Conservation (phyloP, 2,888 invertebrate species). For the Thereva nobilitata region DNA sequence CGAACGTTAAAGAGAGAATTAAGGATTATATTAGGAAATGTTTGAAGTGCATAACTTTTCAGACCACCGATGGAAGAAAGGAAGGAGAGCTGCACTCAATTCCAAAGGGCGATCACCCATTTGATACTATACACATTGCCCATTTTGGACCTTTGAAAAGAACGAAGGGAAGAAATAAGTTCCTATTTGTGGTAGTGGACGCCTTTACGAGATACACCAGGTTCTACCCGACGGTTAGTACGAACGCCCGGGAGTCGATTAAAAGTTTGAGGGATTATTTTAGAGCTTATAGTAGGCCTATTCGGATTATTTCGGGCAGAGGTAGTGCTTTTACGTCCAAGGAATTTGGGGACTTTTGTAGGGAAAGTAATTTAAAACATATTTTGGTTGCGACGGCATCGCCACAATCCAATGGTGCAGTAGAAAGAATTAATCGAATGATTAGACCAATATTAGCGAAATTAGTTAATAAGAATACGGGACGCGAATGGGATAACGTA, state of each 20-base stretch:
- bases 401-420: conserved; percentile 34
- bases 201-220: conserved; percentile 52
- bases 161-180: conserved; percentile 46
- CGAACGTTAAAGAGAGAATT: conserved; percentile 43
- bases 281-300: no score
- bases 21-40: conserved; percentile 22
- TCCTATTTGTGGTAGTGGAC: conserved; percentile 52
- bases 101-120: conserved; percentile 45
- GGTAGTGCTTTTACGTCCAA: no score
- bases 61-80: conserved; percentile 38
- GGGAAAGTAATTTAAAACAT: no score
- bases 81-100: conserved; percentile 46
- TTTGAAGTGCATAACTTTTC: conserved; percentile 34
- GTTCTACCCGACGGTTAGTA: conserved; percentile 48
- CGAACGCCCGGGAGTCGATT: conserved; percentile 46
- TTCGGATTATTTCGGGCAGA: no score
- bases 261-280: conserved; percentile 44
- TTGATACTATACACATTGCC: conserved; percentile 40
- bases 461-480: conserved; percentile 12
- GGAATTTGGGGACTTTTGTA: no score
- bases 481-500: conserved; percentile 35
- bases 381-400: conserved; percentile 30
- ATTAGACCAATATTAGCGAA: conserved; percentile 33
- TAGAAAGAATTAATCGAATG: conserved; percentile 24
- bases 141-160: no score